These are phyloP conservation scores for Porites australiensis DNA, from an alignment of 64 coral and sea anemone genomes.

Conservation along the genomic window DNA sequence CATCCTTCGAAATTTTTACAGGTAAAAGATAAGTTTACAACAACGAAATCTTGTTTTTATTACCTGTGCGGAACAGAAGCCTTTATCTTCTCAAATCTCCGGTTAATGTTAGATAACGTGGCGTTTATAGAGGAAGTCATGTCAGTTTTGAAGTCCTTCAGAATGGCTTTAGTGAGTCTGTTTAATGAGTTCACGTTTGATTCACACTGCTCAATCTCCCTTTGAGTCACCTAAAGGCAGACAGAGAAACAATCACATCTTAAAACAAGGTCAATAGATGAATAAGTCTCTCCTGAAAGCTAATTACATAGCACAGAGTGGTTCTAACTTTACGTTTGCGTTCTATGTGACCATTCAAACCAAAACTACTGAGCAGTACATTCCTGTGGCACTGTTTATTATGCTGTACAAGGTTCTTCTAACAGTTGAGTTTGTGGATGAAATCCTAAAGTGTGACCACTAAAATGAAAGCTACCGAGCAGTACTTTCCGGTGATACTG, in stretches of 20 bases:
- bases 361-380: no score
- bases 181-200: slow-evolving; percentile 78
- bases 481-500: no score
- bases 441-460: no score
- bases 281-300: neutral
- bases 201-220: slow-evolving; percentile 82
- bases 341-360: no score
- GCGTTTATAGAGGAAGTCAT: slow-evolving; percentile 96
- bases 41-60: no score
- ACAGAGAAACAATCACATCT: neutral
- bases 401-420: no score
- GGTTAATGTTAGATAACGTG: slow-evolving; percentile 88
- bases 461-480: no score
- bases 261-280: neutral
- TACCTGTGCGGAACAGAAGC: slow-evolving; percentile 80
- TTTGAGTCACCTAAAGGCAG: slow-evolving; percentile 59
- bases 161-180: slow-evolving; percentile 83
- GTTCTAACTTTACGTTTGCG: no score
- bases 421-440: no score
- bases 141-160: slow-evolving; percentile 97
- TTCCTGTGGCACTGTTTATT: no score
- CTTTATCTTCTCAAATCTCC: slow-evolving; percentile 94
- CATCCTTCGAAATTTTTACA: no score
- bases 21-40: no score
- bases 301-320: neutral